These are phyloP conservation scores for Thera britannica DNA, from an alignment of 2,888 invertebrate species.

Conservation along the genomic window DNA sequence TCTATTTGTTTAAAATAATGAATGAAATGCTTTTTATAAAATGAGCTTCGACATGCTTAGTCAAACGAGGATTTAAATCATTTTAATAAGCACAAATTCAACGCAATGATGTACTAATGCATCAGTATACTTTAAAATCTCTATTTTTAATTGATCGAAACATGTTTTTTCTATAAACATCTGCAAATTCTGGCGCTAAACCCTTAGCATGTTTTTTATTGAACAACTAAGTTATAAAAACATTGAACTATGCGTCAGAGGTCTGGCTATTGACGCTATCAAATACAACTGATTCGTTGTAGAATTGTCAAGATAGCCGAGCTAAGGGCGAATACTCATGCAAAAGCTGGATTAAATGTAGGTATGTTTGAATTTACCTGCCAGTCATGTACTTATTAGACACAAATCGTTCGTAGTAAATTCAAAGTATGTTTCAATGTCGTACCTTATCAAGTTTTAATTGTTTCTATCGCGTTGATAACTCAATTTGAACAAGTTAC, in stretches of 20 bases:
- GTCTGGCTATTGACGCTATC: neutral
- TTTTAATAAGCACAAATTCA: slow-evolving; percentile 8
- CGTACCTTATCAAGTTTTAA: slow-evolving; percentile 34
- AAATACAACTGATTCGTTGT: neutral
- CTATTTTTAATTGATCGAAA: too few species aligned
- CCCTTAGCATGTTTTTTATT: too few species aligned
- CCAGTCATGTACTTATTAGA: neutral
- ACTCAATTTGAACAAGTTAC: slow-evolving; percentile 41
- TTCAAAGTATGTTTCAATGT: slow-evolving; percentile 31
- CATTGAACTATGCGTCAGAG: neutral
- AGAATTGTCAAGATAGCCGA: neutral
- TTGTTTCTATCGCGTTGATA: slow-evolving; percentile 46
- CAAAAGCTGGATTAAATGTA: neutral
- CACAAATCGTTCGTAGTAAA: neutral
- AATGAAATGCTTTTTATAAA: slow-evolving; percentile 19
- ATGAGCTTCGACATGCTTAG: slow-evolving; percentile 17
- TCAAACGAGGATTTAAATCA: slow-evolving; percentile 13
- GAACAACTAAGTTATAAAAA: neutral
- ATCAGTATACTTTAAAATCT: too few species aligned
- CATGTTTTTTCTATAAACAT: too few species aligned
- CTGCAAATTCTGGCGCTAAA: neutral
- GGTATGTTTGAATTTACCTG: too few species aligned
- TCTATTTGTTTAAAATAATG: slow-evolving; percentile 18
- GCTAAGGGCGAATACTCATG: neutral
- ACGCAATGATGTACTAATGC: too few species aligned